Evolutionary conservation across 2,797 vertebrate species (phyloP), one percentile per base, ranked within the genome.

Genomic region (Gallinago stenura): DNA sequence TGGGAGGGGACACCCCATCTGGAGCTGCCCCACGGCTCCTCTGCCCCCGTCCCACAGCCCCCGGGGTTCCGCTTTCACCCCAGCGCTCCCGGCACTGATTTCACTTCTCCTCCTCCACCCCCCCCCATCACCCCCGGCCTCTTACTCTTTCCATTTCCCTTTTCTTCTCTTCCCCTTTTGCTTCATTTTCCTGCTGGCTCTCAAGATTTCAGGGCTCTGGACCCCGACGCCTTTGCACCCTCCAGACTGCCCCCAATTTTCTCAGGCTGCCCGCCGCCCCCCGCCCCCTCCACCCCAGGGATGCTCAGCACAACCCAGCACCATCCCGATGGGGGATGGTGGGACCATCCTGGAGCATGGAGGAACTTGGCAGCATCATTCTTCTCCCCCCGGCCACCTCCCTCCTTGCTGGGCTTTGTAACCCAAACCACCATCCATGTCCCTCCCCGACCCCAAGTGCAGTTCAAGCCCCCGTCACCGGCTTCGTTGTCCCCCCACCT

Each of bases 161-260:
- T 97, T 97, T 96, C 81, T 91, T 15, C 80, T 82, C 91, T 97
- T 97, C 96, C 91, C 68, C 94, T 97, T 97, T 94, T 89, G 31
- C 26, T 45, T 56, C 30, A 12, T 90, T 90, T 50, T 64, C 43
- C 79, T 45, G 19, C 41, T 5, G 15, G 31, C 26, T 73, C 24
- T 70, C 30, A 35, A 41, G 62, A 2, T 58, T 30, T 87, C 54
- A 35, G 62, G 11, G 43, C 64, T 62, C 37, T 5, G 3, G 12
- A 26, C 60, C 60, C 60, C 0, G 0, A 30, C 1, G 1, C 19
- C 30, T 80, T 30, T 5, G 16, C 28, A 12, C 19, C 15, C 33
- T 85, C 51, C 28, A 0, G 1, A 8, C 16, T 9, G 13, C 15
- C 39, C 68, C 62, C n/a, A 35, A 14, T 31, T 17, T 39, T 20